Evolutionary conservation across 2,888 invertebrate genomes (phyloP), one percentile per base, ranked within the genome.

Genomic region (Flexamia atlantica): DNA sequence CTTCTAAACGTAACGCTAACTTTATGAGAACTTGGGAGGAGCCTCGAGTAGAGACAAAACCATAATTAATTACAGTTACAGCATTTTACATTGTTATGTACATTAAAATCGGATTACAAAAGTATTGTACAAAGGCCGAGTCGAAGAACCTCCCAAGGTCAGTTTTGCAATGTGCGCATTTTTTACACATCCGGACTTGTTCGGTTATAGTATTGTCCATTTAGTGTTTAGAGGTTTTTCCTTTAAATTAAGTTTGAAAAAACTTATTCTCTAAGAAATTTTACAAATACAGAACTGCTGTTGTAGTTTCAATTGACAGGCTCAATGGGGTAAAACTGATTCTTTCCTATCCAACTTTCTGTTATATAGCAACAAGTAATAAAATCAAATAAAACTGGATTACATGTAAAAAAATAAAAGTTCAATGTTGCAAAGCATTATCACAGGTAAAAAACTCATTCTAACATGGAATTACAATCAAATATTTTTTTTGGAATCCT

Each of bases 21-120:
- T 50, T 57, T 23, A 23, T n/a, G 20, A 4, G 30, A 72, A 42
- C 72, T 72, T 46, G 76, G 76, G 50, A 25, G 10, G 30, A 28
- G 10, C 32, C 9, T 76, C 53, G 30, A 50, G 30, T 50, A 1
- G 14, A 76, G 76, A 76, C 72, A 72, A 76, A 76, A 50, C 20
- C 14, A 50, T 50, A 76, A 76, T 57, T 50, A 76, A 76, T 57
- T 76, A 76, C 76, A 76, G 76, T 76, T 76, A 76, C 76, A 76
- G 46, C 76, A 76, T 76, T 76, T 76, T 76, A 76, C 76, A 76
- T 76, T 76, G 76, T 46, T 76, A 76, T 76, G 76, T 76, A 76
- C 76, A 76, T 76, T 30, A 76, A 76, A 76, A 76, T 36, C 28
- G 76, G 76, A 50, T 76, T 76, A 76, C 76, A 76, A 76, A 76